Percentiles rank a stretch among this genome's conserved stretches.
Evolutionary conservation across 1,140 invertebrate species (phyloP).

Genomic region (Lepidurus arcticus): DNA sequence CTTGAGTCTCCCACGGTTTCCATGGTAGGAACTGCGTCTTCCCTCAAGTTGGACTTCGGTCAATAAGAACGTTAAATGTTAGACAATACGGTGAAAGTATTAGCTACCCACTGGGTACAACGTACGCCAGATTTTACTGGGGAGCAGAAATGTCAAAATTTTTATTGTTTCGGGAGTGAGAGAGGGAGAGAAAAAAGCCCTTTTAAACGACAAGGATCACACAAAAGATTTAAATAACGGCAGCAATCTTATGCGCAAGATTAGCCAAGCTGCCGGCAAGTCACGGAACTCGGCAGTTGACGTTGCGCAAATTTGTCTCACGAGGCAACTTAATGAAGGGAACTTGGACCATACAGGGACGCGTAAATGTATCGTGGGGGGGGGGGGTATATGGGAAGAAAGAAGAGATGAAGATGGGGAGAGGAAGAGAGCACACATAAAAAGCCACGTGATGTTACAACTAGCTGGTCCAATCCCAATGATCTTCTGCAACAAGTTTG

Average conservation of each 20-base stretch:
- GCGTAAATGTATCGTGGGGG: background rate
- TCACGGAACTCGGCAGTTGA: constrained; percentile 8
- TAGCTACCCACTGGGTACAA: background rate
- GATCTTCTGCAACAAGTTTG: background rate
- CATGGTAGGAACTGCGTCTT: background rate
- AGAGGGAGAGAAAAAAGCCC: background rate
- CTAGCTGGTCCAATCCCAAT: background rate
- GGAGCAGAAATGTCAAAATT: background rate
- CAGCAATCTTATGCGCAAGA: background rate
- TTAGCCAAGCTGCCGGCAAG: background rate
- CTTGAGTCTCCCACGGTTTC: background rate
- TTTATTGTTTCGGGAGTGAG: background rate
- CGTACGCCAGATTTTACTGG: background rate
- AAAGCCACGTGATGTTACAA: background rate
- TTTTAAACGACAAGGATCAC: background rate
- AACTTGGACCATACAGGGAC: constrained; percentile 2
- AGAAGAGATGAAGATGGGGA: background rate
- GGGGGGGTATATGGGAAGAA: background rate
- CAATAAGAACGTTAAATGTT: too few relatives aligned
- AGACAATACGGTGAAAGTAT: background rate
- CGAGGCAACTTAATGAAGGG: constrained; percentile 2
- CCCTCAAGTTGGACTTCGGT: too few relatives aligned
- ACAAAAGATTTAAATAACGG: constrained; percentile 5
- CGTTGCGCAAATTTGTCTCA: constrained; percentile 18
- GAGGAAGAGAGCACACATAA: background rate